These are phyloP conservation scores for Pagrus major DNA, from an alignment of 2,113 vertebrate genomes.

Conservation along the genomic window DNA sequence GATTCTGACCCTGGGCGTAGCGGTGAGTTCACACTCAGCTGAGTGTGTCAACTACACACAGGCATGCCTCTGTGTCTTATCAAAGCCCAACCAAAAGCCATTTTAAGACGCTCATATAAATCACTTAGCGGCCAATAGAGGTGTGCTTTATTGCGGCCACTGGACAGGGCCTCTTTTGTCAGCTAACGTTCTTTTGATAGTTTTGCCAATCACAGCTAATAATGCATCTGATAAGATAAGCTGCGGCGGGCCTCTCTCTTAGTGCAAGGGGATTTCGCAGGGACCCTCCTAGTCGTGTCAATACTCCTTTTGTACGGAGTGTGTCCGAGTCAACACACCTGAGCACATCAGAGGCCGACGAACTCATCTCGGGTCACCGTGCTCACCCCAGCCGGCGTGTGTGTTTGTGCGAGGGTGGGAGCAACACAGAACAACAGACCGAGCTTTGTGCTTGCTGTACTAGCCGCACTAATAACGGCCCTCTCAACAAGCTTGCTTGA, in stretches of 20 bases:
- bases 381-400: conserved; percentile 39
- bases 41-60: conserved; percentile 65
- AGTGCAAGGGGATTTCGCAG: conserved; percentile 64
- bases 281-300: conserved; percentile 74
- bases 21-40: conserved; percentile 58
- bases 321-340: conserved; percentile 84
- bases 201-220: conserved; percentile 86
- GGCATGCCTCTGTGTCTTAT: conserved; percentile 67
- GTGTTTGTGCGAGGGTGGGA: conserved; percentile 59
- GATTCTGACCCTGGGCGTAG: conserved; percentile 51
- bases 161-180: conserved; percentile 76
- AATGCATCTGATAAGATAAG: conserved; percentile 87
- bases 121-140: conserved; percentile 75
- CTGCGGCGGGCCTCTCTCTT: conserved; percentile 69
- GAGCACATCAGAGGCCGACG: conserved; percentile 72
- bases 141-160: conserved; percentile 72
- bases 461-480: conserved; percentile 74
- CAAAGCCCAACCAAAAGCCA: conserved; percentile 67
- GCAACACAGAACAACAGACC: conserved; percentile 72
- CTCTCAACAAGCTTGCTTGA: conserved; percentile 78
- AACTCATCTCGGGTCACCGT: conserved; percentile 70
- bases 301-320: conserved; percentile 77
- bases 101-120: conserved; percentile 74
- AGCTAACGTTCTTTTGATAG: conserved; percentile 86
- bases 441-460: conserved; percentile 72